Conservation (phyloP, 2,888 invertebrate genomes). For the Campoletis raptor region DNA sequence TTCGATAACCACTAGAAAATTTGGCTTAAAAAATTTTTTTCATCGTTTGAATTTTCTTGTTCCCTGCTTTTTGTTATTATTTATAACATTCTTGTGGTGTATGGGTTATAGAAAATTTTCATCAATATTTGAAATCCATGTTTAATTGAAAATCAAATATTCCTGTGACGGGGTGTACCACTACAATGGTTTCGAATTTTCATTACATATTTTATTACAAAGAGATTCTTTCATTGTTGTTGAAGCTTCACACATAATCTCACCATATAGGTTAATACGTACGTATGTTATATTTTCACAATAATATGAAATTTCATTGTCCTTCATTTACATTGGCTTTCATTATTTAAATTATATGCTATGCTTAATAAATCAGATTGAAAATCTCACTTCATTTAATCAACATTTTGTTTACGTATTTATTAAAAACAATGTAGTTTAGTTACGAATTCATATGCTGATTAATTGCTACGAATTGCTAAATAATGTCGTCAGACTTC, state of each 20-base stretch:
- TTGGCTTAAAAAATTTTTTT: neutral
- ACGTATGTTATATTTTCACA: conserved; percentile 1
- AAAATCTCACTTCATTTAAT: neutral
- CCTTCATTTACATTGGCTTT: neutral
- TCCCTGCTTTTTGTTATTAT: neutral
- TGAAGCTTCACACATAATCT: neutral
- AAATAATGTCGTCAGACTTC: neutral
- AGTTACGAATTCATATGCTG: neutral
- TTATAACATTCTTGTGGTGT: neutral
- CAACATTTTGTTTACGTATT: neutral
- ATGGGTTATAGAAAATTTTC: neutral
- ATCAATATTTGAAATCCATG: neutral
- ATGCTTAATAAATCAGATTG: neutral
- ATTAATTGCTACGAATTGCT: neutral
- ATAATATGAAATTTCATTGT: neutral
- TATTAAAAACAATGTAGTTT: neutral
- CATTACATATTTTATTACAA: neutral
- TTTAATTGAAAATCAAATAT: neutral
- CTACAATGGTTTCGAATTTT: neutral
- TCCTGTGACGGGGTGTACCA: neutral
- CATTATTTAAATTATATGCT: neutral
- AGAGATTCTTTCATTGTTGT: neutral
- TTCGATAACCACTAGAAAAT: neutral
- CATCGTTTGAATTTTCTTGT: neutral
- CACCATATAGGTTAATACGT: neutral